These are phyloP conservation scores for Echinometra lucunter DNA, from an alignment of 53 echinoderm and acorn worm genomes.

Conservation along the genomic window DNA sequence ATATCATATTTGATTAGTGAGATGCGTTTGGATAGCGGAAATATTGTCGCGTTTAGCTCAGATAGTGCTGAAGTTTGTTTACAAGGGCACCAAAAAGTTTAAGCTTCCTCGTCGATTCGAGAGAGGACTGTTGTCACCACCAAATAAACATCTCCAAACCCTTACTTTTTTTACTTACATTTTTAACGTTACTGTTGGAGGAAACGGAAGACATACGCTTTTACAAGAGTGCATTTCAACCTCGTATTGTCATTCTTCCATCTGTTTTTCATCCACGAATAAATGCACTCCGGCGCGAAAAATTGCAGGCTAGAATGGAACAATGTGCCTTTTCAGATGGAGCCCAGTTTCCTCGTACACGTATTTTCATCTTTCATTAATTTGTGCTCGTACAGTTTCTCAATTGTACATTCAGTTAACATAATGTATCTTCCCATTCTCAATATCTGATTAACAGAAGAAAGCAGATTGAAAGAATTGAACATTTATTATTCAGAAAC, in stretches of 20 bases:
- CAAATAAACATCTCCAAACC: background rate
- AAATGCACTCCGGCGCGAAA: background rate
- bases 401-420: background rate
- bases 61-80: background rate
- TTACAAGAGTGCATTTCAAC: background rate
- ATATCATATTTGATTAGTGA: background rate
- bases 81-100: background rate
- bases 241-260: background rate
- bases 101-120: background rate
- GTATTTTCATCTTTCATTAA: background rate
- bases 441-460: background rate
- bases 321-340: background rate
- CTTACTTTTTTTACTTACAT: background rate
- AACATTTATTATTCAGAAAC: slow-evolving; percentile 31
- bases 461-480: background rate
- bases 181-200: background rate
- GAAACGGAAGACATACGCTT: background rate
- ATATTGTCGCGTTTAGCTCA: background rate
- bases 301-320: background rate
- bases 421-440: background rate
- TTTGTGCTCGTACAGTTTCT: background rate
- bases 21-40: background rate
- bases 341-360: background rate
- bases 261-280: background rate
- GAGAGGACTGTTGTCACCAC: background rate